Evolutionary conservation across 2,797 vertebrate genomes (phyloP).

Genomic region (Odontamblyopus lacepedii): DNA sequence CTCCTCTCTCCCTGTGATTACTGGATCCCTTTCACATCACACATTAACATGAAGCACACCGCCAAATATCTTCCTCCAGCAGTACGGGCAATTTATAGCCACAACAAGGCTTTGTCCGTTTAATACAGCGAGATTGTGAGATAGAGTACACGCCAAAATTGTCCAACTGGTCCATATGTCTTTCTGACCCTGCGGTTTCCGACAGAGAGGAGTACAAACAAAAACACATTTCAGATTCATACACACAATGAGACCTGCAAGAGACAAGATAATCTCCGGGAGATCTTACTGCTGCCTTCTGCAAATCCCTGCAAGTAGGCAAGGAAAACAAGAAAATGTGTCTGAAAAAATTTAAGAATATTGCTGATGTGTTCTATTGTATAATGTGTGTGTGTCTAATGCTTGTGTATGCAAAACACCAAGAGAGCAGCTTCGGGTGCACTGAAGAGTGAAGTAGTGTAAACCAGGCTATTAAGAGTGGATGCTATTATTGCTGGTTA

Average conservation of each 20-base stretch:
- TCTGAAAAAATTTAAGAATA: background rate
- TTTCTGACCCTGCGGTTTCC: constrained; percentile 40
- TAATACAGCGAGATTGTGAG: constrained; percentile 23
- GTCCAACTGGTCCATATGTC: constrained; percentile 39
- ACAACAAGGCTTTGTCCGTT: constrained; percentile 47
- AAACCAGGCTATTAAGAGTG: background rate
- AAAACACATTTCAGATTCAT: constrained; percentile 11
- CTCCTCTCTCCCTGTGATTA: constrained; percentile 61
- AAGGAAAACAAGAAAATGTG: background rate
- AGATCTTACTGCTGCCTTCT: background rate
- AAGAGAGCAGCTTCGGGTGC: too few relatives aligned
- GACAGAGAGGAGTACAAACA: constrained; percentile 20
- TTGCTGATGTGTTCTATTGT: background rate
- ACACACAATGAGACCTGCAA: constrained; percentile 10
- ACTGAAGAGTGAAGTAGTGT: background rate
- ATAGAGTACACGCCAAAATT: constrained; percentile 7
- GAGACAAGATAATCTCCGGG: constrained; percentile 10
- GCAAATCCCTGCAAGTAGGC: background rate
- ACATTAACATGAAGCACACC: constrained; percentile 54
- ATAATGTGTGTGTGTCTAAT: too few relatives aligned
- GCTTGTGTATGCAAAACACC: too few relatives aligned
- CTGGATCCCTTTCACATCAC: constrained; percentile 61
- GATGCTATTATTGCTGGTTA: background rate
- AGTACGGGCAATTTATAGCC: constrained; percentile 38
- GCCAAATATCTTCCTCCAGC: constrained; percentile 44